A percentile compares a stretch with the other conserved stretches of the same genome.
phyloP scores from a whole-genome alignment of 2,797 vertebrate genomes.

The Characodon lateralis region DNA sequence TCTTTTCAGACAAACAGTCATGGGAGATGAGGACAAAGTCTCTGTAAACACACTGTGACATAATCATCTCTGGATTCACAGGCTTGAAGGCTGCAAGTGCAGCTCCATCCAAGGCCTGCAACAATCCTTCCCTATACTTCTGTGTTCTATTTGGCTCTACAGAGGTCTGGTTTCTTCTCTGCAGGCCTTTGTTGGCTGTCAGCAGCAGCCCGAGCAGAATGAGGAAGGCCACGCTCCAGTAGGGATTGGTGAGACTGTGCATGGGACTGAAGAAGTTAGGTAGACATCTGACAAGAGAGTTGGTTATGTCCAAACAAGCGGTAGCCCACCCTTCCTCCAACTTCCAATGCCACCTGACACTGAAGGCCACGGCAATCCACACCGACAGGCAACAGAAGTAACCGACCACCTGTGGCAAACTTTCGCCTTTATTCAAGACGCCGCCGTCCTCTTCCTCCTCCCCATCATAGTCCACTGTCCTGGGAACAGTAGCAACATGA shows the following conservation, averaged over 20 bases:
- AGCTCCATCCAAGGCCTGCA: background rate
- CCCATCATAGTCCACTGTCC: background rate
- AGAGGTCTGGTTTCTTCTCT: background rate
- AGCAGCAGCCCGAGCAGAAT: slow-evolving; percentile 61
- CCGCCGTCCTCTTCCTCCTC: background rate
- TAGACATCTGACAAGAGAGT: slow-evolving; percentile 75
- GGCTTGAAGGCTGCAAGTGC: background rate
- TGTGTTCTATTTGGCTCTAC: background rate
- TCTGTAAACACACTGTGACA: slow-evolving; percentile 15
- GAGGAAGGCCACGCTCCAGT: slow-evolving; percentile 54
- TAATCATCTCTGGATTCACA: slow-evolving; percentile 12
- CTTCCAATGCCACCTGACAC: slow-evolving; percentile 52
- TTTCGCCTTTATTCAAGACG: background rate
- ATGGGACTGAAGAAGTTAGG: slow-evolving; percentile 65
- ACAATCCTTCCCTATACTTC: background rate
- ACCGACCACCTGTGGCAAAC: slow-evolving; percentile 29
- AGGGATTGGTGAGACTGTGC: slow-evolving; percentile 38
- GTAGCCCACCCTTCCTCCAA: slow-evolving; percentile 54
- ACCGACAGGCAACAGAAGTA: slow-evolving; percentile 77
- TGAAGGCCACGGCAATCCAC: slow-evolving; percentile 65
- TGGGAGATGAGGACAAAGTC: slow-evolving; percentile 48
- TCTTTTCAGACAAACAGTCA: slow-evolving; percentile 42
- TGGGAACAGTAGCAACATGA: background rate
- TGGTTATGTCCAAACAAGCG: slow-evolving; percentile 59
- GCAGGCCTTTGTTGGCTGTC: slow-evolving; percentile 20